Conservation (phyloP, 2,888 invertebrate genomes). For the Resseliella maxima region DNA sequence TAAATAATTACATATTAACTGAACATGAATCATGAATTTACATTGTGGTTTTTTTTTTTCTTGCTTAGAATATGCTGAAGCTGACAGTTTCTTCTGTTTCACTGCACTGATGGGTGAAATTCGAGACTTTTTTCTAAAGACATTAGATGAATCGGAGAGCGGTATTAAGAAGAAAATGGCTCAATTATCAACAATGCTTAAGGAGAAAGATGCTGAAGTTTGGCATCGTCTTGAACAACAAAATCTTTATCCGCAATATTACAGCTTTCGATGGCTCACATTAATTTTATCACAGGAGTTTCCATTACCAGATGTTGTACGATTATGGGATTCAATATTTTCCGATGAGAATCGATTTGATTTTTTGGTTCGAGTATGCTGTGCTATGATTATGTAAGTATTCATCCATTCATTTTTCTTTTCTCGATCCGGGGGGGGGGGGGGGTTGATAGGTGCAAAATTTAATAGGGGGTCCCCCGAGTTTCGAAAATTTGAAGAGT, state of each 20-base stretch:
- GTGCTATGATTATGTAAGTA: slow-evolving; percentile 97
- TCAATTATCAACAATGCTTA: slow-evolving; percentile 80
- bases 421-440: no score
- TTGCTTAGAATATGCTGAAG: slow-evolving; percentile 83
- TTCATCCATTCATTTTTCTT: background rate
- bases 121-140: slow-evolving; percentile 96
- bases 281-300: slow-evolving; percentile 96
- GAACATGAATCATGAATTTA: background rate
- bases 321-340: slow-evolving; percentile 97
- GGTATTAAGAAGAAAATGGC: slow-evolving; percentile 94
- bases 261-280: slow-evolving; percentile 97
- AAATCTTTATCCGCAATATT: slow-evolving; percentile 94
- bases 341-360: slow-evolving; percentile 90
- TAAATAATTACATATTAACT: slow-evolving; percentile 55
- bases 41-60: slow-evolving; percentile 25
- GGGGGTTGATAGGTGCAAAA: no score
- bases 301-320: slow-evolving; percentile 94
- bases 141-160: slow-evolving; percentile 90
- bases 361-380: slow-evolving; percentile 91
- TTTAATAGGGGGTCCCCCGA: no score
- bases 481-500: no score
- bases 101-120: slow-evolving; percentile 98
- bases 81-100: slow-evolving; percentile 98
- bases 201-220: slow-evolving; percentile 80
- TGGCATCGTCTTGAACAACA: slow-evolving; percentile 82